These are phyloP conservation scores for Trachelus troglodyta DNA, from an alignment of 2,888 invertebrate species.

Conservation along the genomic window DNA sequence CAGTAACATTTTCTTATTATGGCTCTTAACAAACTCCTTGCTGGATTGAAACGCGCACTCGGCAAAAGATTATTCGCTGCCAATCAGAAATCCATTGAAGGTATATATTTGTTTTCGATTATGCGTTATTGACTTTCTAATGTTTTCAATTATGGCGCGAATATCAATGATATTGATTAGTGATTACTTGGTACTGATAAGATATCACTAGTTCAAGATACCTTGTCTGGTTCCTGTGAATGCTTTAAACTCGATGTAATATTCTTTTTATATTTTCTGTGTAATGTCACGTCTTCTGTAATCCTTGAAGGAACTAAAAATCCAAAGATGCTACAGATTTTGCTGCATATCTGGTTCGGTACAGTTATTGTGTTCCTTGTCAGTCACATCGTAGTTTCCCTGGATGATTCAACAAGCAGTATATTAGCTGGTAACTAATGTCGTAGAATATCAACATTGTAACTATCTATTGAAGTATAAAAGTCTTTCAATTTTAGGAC, in stretches of 20 bases:
- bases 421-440: neutral
- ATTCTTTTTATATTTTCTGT: neutral
- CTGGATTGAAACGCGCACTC: neutral
- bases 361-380: neutral
- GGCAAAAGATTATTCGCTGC: neutral
- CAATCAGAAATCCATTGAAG: neutral
- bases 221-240: neutral
- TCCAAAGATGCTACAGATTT: neutral
- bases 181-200: neutral
- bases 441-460: neutral
- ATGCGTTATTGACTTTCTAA: neutral
- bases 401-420: neutral
- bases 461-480: neutral
- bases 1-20: neutral
- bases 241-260: neutral
- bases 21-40: neutral
- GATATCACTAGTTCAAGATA: neutral
- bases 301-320: neutral
- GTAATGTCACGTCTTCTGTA: neutral
- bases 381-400: neutral
- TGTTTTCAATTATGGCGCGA: neutral
- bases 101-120: neutral
- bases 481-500: constrained; percentile 11
- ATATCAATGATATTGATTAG: neutral
- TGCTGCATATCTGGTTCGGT: neutral